Base-by-base conservation (phyloP, 1,140 invertebrate species). In the Drosophila serrata region DNA sequence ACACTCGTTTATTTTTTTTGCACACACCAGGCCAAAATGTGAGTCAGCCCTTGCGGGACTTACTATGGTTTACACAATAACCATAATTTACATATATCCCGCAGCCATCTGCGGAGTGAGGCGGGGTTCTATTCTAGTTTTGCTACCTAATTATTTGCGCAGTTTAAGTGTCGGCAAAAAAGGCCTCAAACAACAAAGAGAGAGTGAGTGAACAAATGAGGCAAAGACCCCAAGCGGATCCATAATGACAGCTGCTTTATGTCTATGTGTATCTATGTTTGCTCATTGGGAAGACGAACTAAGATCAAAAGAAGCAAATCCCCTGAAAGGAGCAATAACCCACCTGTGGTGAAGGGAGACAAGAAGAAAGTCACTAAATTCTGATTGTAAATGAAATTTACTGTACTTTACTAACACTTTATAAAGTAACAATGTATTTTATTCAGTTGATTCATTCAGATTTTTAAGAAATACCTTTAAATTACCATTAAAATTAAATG, bases 91-190 rank as follows among this genome's bases (percentile, higher is more conserved):
- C 82, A 87, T 82, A 72, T 24, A 72, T 73, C 51, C 65, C 65
- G 68, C 51, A 69, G 37, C 55, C 56, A 81, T 56, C 77, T 60
- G 40, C 33, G 45, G 70, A 59, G 59, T 43, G 81, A 63, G 65
- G 65, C 46, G 35, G 56, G 56, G 22, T n/a, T 22, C 73, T 31
- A 33, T 53, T 22, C 62, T 68, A 53, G 56, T 77, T 77, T 60
- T 63, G 75, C 81, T 81, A 72, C 65, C 81, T 88, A 88, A 88
- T 88, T 88, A 88, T 88, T 90, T 90, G 85, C 81, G 78, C 86
- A 81, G 49, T 88, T 88, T 79, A 65, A 85, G 69, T 78, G 81
- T 82, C 73, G 64, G 61, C 69, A 51, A 43, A 76, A 76, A 63
- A 48, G 33, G 29, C 37, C 49, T 37, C 35, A 46, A 29, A 48